Percentiles rank a stretch among this genome's conserved stretches.
Evolutionary conservation across 2,113 vertebrate genomes (phyloP).

Genomic region (Phylloscopus whistleri): DNA sequence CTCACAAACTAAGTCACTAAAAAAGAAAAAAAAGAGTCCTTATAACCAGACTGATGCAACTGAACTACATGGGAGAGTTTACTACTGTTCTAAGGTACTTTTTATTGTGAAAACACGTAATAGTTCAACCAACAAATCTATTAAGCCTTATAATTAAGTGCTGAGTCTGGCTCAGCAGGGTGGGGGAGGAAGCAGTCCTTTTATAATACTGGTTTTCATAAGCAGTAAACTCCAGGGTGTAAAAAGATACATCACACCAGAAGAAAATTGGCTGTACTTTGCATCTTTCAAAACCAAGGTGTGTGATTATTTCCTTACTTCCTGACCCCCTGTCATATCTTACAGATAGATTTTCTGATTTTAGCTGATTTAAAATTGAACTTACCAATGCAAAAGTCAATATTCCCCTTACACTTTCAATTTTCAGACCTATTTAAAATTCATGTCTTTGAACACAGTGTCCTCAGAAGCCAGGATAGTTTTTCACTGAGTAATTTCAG

Average conservation of each 20-base stretch:
- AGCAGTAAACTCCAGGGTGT: constrained; percentile 12
- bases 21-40: neutral
- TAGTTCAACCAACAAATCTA: neutral
- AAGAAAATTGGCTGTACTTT: neutral
- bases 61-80: neutral
- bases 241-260: neutral
- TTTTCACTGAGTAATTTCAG: neutral
- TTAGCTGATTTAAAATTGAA: neutral
- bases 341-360: constrained; percentile 31
- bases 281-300: neutral
- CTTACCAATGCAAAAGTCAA: constrained; percentile 22
- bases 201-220: constrained; percentile 25
- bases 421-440: constrained; percentile 36
- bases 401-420: constrained; percentile 1
- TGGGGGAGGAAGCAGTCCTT: neutral
- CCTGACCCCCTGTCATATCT: neutral
- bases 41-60: neutral
- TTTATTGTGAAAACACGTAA: neutral
- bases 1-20: neutral
- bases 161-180: neutral
- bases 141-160: constrained; percentile 29
- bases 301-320: constrained; percentile 5
- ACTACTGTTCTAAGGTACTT: neutral
- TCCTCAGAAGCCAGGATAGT: neutral
- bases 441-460: neutral